These are phyloP conservation scores for Glaucomys volans DNA, from an alignment of 2,113 vertebrate genomes.

Conservation along the genomic window DNA sequence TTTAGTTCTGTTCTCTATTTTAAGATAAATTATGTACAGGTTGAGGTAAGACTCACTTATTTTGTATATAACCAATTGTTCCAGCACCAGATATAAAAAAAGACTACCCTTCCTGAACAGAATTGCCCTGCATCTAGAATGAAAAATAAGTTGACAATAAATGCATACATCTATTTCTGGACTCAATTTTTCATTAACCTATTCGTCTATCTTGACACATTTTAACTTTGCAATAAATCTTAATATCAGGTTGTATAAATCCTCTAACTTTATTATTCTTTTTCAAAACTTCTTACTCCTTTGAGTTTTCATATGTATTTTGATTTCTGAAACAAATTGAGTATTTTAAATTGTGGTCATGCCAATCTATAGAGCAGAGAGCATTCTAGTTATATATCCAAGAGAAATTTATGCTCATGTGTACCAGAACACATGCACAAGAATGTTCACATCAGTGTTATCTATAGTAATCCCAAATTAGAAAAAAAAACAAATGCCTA, in stretches of 20 bases:
- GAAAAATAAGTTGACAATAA: neutral
- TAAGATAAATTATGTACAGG: neutral
- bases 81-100: neutral
- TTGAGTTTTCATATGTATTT: neutral
- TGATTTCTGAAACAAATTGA: neutral
- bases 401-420: neutral
- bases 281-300: neutral
- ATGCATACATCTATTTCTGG: neutral
- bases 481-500: neutral
- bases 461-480: neutral
- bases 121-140: neutral
- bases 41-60: neutral
- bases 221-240: neutral
- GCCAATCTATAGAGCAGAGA: neutral
- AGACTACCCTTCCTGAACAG: neutral
- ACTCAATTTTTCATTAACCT: neutral
- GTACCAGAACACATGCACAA: neutral
- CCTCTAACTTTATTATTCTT: neutral
- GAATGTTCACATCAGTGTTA: neutral
- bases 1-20: neutral
- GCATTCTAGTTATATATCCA: neutral
- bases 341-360: neutral
- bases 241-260: neutral
- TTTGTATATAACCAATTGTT: neutral
- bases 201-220: neutral